These are phyloP conservation scores for Pterocles burchelli DNA, from an alignment of 2,113 vertebrate species.

Conservation along the genomic window DNA sequence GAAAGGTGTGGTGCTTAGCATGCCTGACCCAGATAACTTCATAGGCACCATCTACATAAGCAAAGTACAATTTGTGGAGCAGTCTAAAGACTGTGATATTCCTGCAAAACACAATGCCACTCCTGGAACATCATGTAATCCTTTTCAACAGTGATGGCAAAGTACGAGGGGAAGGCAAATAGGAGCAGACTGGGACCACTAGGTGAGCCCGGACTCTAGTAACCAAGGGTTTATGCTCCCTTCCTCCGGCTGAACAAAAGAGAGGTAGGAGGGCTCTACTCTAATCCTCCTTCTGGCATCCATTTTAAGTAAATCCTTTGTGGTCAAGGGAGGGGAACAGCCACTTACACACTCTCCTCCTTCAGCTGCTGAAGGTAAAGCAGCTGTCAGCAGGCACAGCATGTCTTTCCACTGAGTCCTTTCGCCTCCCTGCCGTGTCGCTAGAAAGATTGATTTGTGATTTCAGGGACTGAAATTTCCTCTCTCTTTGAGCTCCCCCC, in stretches of 20 bases:
- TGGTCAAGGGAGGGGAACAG: constrained; percentile 5
- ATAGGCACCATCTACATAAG: background rate
- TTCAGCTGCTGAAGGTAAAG: constrained; percentile 1
- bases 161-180: background rate
- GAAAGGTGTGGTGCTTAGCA: background rate
- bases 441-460: background rate
- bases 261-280: background rate
- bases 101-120: background rate
- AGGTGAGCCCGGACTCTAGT: background rate
- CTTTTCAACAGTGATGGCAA: background rate
- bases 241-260: constrained; percentile 21
- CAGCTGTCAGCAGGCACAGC: background rate
- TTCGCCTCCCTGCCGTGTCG: background rate
- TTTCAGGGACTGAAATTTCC: background rate
- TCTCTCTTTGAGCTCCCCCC: background rate
- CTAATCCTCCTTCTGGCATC: constrained; percentile 27
- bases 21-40: constrained; percentile 53
- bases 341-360: background rate
- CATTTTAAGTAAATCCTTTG: constrained; percentile 28
- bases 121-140: background rate
- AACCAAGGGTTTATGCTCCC: background rate
- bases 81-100: background rate
- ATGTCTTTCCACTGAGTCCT: background rate
- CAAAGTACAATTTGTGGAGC: background rate
- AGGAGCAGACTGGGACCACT: background rate